Base-by-base conservation (phyloP, 2,888 invertebrate species). In the Myopa testacea region DNA sequence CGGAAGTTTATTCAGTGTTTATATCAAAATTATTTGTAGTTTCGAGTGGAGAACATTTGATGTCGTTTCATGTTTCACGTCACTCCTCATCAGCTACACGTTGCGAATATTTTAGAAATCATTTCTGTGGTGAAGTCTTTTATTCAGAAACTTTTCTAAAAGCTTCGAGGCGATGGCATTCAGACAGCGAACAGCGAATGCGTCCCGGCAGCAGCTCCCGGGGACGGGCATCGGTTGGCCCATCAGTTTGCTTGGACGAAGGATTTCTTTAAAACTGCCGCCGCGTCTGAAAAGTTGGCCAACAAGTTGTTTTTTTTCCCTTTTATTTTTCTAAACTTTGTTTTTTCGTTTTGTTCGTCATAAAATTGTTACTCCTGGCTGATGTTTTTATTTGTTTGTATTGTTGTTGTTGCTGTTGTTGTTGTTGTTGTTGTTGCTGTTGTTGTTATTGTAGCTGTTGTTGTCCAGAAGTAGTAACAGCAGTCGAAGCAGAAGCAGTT, bases 341-440 rank as follows among this genome's bases (percentile, higher is more conserved):
- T 34, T 65, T 14, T 19, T 65, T 37, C 3, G 0, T 65, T 1
- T 65, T 63, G 62, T 63, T 34, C 26, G 4, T 63, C 19, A 50
- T 50, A 50, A 14, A 50, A 50, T 14, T 8, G 50, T 63, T 34
- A 12, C 62, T 26, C 8, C 26, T 34, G 34, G 8, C 50, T 16
- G n/a, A 58, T 40, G 16, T 65, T 26, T 65, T 65, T 68, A n/a
- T 45, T 68, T 40, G 7, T 16, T 65, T 3, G 34, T 12, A 16
- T n/a, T 69, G 40, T 12, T 26, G 50, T 72, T 72, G 67, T 67
- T 67, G n/a, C 34, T n/a, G n/a, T n/a, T n/a, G n/a, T n/a, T n/a
- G n/a, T n/a, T n/a, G n/a, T n/a, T n/a, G n/a, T n/a, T n/a, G n/a
- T n/a, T n/a, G n/a, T n/a, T n/a, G n/a, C n/a, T n/a, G n/a, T n/a